These are phyloP conservation scores for Hylia prasina DNA, from an alignment of 2,113 vertebrate species.

Conservation along the genomic window DNA sequence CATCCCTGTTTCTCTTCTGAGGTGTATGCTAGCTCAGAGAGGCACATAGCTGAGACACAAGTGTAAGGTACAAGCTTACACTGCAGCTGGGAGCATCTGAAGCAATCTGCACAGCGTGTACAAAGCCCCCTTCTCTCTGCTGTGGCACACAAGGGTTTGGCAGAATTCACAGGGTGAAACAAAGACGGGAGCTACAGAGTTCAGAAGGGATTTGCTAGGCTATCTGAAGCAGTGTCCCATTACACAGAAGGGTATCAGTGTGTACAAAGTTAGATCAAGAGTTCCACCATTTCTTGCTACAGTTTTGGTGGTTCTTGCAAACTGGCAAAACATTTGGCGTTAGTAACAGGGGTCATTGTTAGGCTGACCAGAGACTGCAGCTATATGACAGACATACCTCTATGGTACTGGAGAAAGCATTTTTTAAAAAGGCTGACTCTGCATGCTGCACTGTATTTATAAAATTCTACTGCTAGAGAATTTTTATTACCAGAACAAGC, in stretches of 20 bases:
- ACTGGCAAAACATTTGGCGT: neutral
- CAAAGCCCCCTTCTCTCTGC: neutral
- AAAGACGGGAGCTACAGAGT: neutral
- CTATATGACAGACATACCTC: neutral
- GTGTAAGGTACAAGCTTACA: neutral
- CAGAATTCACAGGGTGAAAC: neutral
- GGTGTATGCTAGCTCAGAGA: neutral
- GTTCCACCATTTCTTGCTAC: neutral
- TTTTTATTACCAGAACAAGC: neutral
- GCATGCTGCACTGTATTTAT: neutral
- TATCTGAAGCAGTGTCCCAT: neutral
- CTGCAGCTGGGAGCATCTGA: neutral
- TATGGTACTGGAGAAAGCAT: neutral
- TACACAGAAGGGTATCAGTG: neutral
- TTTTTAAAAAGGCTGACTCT: neutral
- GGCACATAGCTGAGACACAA: neutral
- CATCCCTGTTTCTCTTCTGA: neutral
- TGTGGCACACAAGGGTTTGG: neutral
- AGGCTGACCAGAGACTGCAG: neutral
- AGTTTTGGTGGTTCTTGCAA: neutral
- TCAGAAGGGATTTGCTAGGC: neutral
- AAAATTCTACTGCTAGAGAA: neutral
- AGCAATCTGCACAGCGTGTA: neutral
- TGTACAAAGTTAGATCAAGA: neutral
- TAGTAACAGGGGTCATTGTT: neutral